Evolutionary conservation across 1,140 invertebrate genomes (phyloP).

Genomic region (Drosophila busckii): DNA sequence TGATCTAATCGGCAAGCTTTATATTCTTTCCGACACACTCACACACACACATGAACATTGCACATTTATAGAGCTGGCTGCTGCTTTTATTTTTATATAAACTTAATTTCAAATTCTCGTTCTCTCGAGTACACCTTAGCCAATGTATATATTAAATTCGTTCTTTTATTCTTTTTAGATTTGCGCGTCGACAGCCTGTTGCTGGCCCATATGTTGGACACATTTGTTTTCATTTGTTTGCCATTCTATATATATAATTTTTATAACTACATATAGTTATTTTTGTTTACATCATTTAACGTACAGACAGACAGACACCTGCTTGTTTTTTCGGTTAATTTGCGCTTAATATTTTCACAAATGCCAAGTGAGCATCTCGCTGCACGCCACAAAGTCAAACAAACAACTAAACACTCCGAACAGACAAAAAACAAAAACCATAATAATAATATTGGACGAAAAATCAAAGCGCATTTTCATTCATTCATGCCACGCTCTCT

Average conservation of each 20-base stretch:
- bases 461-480: conserved; percentile 33
- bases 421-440: conserved; percentile 26
- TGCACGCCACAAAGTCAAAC: conserved; percentile 60
- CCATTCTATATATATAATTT: conserved; percentile 8
- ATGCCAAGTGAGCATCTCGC: conserved; percentile 56
- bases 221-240: conserved; percentile 27
- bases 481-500: conserved; percentile 15
- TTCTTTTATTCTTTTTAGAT: conserved; percentile 4
- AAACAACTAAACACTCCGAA: conserved; percentile 51
- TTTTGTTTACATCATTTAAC: conserved; percentile 54
- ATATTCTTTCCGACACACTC: conserved; percentile 30
- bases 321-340: conserved; percentile 37
- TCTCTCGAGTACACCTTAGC: conserved; percentile 21
- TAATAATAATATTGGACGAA: too few species aligned
- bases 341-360: conserved; percentile 39
- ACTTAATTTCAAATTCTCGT: conserved; percentile 44
- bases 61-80: conserved; percentile 15
- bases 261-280: conserved; percentile 43
- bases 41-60: conserved; percentile 25
- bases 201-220: conserved; percentile 34
- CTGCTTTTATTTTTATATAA: conserved; percentile 21
- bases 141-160: conserved; percentile 20
- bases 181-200: conserved; percentile 7
- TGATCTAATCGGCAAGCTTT: conserved; percentile 21
- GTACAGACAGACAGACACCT: conserved; percentile 47